Evolutionary conservation across 2,888 invertebrate genomes (phyloP).

Genomic region (Leistus spinibarbis): DNA sequence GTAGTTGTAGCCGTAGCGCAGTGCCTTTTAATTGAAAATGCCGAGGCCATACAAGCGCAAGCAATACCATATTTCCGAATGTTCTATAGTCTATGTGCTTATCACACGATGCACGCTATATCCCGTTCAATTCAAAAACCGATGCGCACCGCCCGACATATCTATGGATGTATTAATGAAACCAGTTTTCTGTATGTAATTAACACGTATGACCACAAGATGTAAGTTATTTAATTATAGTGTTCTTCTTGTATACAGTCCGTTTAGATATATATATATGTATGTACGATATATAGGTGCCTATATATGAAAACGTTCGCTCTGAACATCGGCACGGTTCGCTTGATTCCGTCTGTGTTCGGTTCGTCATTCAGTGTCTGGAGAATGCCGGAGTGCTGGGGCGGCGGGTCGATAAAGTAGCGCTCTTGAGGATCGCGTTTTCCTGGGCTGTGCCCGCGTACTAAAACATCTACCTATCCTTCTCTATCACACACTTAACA

Average conservation of each 20-base stretch:
- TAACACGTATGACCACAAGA: constrained; percentile 13
- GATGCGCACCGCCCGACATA: not conserved
- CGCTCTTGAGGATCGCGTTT: constrained; percentile 22
- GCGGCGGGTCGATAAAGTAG: constrained; percentile 32
- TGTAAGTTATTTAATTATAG: constrained; percentile 25
- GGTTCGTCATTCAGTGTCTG: constrained; percentile 28
- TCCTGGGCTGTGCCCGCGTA: not conserved
- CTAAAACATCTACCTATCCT: not conserved
- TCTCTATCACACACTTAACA: not conserved
- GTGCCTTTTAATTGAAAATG: constrained; percentile 3
- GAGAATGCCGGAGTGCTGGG: constrained; percentile 6
- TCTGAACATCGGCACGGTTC: not conserved
- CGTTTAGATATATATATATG: not conserved
- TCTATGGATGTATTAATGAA: not conserved
- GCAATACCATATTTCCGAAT: not conserved
- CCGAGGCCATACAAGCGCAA: not conserved
- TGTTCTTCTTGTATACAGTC: not conserved
- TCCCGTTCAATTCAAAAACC: not conserved
- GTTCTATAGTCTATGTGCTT: not conserved
- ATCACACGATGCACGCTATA: not conserved
- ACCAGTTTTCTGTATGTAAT: constrained; percentile 17
- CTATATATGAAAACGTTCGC: not conserved
- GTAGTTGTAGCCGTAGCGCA: not conserved
- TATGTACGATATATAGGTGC: not conserved
- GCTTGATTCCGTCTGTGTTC: not conserved